Conservation (phyloP, 2,797 vertebrate genomes). For the Pelodytes ibericus region DNA sequence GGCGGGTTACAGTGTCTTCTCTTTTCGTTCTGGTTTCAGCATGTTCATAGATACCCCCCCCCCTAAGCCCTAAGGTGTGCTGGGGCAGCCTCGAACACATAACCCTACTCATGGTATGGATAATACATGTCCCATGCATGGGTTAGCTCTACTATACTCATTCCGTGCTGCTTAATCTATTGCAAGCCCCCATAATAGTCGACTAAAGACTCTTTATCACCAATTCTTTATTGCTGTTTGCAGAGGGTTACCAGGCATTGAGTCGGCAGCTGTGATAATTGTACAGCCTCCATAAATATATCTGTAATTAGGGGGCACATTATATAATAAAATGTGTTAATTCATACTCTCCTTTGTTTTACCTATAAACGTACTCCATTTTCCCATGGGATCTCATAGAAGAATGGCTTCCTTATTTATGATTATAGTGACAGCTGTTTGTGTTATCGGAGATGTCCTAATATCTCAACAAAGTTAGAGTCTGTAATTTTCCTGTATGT, state of each 20-base stretch:
- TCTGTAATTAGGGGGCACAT: not conserved
- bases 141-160: not conserved
- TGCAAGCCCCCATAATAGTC: not conserved
- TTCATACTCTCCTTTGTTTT: constrained; percentile 4
- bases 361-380: not conserved
- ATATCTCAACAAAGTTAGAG: too few relatives aligned
- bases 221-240: not conserved
- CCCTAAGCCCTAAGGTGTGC: too few relatives aligned
- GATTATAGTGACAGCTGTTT: not conserved
- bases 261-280: constrained; percentile 17
- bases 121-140: not conserved
- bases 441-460: not conserved
- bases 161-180: not conserved
- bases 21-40: too few relatives aligned
- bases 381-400: constrained; percentile 13
- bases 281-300: not conserved
- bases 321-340: constrained; percentile 10
- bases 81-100: too few relatives aligned
- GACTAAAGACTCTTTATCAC: not conserved
- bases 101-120: not conserved
- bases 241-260: not conserved
- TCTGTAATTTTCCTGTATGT: not conserved
- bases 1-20: too few relatives aligned
- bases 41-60: too few relatives aligned
- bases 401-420: constrained; percentile 4